Evolutionary conservation across 2,113 vertebrate genomes (phyloP), one percentile per base, ranked within the genome.

Genomic region (Tautogolabrus adspersus): DNA sequence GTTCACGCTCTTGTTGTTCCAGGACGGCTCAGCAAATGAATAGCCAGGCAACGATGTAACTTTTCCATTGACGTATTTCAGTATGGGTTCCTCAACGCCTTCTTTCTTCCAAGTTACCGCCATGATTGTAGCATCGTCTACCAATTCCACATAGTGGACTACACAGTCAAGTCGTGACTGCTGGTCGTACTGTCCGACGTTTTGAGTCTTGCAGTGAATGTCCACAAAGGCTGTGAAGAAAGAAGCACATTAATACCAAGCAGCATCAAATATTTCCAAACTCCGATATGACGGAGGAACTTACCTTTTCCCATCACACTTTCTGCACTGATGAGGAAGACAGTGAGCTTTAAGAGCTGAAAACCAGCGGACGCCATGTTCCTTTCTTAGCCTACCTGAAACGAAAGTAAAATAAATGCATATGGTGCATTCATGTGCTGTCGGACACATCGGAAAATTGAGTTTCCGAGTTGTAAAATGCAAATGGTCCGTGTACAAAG

Each of bases 11-110:
- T 2, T 75, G 0, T 0, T 0, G 19, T 60, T 16, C 90, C 84
- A 88, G 3, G 0, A 40, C 1, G 16, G 10, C 0, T 79, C 49
- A 9, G 84, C 81, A 59, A 91, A 77, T 0, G 0, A 5, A 65
- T 83, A 87, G 1, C 88, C 67, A 12, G 3, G 0, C 5, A 21
- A 0, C 7, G 0, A 0, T 0, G 0, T 2, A 0, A 0, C 0
- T 0, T 0, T 0, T 0, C 5, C 2, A 0, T 0, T 0, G 0
- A 10, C 0, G 18, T 26, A 72, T 19, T 19, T 0, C 42, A 83
- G 26, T 2, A 83, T 0, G 0, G 6, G 0, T 0, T 0, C 0
- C 0, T 44, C 1, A 0, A 0, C 2, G 11, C 11, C 72, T 0
- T 2, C 0, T 40, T 79, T 91, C 19, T 1, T 83, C 92, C 91